Percentiles rank a stretch among this genome's conserved stretches.
phyloP scores from a whole-genome alignment of 2,113 vertebrate genomes.

The Hystrix brachyura region DNA sequence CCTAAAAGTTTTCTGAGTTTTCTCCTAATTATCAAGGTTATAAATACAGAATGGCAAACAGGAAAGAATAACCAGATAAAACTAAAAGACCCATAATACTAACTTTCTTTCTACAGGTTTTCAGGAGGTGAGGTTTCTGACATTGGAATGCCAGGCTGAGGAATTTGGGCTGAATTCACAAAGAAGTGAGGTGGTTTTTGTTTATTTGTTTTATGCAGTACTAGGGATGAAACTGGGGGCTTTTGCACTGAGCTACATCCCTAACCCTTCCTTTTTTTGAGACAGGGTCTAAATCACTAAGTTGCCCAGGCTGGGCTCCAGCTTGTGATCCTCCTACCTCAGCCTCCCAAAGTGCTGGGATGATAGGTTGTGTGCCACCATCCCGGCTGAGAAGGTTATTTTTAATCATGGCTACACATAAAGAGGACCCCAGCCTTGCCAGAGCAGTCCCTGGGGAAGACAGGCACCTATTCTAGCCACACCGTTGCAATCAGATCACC shows the following conservation, averaged over 20 bases:
- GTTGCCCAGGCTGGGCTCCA: not conserved
- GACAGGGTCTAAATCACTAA: not conserved
- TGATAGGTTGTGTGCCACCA: not conserved
- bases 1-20: constrained; percentile 2
- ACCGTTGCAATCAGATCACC: not conserved
- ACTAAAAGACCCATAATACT: not conserved
- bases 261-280: not conserved
- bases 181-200: not conserved
- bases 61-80: not conserved
- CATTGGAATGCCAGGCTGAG: not conserved
- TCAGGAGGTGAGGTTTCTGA: not conserved
- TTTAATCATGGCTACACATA: not conserved
- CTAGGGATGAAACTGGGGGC: not conserved
- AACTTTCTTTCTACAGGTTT: not conserved
- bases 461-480: not conserved
- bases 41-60: not conserved
- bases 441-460: not conserved
- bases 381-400: not conserved
- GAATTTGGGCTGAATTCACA: not conserved
- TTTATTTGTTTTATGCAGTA: not conserved
- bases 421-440: not conserved
- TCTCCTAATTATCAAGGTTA: constrained; percentile 6
- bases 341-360: not conserved
- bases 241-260: not conserved
- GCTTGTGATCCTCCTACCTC: not conserved